Conservation (phyloP, 2,888 invertebrate genomes). For the Perizoma affinitatum region DNA sequence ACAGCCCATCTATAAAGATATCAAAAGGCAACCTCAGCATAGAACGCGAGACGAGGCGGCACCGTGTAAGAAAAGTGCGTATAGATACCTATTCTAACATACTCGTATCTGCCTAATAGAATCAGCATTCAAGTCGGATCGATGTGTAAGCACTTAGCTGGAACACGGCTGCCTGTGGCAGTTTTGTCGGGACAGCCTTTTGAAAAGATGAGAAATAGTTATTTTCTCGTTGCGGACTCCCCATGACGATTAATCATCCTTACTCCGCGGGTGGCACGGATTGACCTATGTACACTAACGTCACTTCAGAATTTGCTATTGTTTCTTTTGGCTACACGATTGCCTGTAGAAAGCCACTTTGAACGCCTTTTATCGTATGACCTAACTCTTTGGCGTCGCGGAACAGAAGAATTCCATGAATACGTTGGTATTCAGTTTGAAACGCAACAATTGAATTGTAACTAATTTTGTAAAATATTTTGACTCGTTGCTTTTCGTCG, state of each 20-base stretch:
- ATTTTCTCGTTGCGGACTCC: slow-evolving; percentile 69
- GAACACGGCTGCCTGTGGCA: slow-evolving; percentile 68
- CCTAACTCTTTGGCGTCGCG: slow-evolving; percentile 23
- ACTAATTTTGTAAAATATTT: too few relatives aligned
- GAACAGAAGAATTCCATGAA: neutral
- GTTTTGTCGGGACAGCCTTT: slow-evolving; percentile 66
- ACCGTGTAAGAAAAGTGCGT: slow-evolving; percentile 31
- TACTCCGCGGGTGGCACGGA: slow-evolving; percentile 66
- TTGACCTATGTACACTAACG: slow-evolving; percentile 67
- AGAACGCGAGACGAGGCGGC: slow-evolving; percentile 8
- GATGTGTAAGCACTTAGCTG: slow-evolving; percentile 65
- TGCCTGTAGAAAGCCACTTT: slow-evolving; percentile 25
- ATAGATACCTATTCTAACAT: neutral
- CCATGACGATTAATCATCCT: slow-evolving; percentile 73
- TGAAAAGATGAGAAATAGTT: slow-evolving; percentile 79
- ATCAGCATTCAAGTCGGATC: slow-evolving; percentile 54
- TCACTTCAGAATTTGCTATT: slow-evolving; percentile 52
- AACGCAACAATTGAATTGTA: too few relatives aligned
- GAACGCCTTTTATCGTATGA: slow-evolving; percentile 16
- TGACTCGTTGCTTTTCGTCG: too few relatives aligned
- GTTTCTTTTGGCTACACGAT: slow-evolving; percentile 40
- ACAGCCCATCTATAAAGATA: slow-evolving; percentile 4
- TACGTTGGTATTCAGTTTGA: neutral
- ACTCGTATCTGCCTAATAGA: slow-evolving; percentile 47
- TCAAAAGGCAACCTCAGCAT: slow-evolving; percentile 12